phyloP scores from a whole-genome alignment of 2,113 vertebrate genomes.

The Cathartes aura region DNA sequence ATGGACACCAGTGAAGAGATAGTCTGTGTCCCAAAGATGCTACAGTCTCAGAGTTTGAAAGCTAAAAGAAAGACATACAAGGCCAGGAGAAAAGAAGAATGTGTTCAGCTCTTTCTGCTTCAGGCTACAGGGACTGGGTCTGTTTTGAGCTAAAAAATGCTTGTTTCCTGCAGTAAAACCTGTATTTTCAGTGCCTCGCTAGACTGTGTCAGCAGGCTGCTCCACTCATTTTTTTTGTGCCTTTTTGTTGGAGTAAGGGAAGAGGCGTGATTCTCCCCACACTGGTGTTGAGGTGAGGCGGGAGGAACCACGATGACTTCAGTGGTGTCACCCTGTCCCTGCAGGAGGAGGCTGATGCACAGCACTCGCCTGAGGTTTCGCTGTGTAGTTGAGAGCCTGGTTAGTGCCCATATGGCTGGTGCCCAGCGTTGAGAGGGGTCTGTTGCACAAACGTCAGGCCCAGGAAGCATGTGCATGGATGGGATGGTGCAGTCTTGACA shows the following conservation, averaged over 20 bases:
- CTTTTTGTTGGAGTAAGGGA: neutral
- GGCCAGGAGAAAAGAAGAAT: neutral
- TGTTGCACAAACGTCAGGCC: neutral
- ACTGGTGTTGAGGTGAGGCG: neutral
- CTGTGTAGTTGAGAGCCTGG: neutral
- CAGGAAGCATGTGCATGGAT: neutral
- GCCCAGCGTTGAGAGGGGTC: neutral
- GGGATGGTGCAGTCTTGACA: neutral
- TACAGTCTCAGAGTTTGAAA: neutral
- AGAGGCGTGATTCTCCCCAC: neutral
- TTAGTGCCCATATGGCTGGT: rapidly evolving
- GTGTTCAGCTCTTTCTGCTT: neutral
- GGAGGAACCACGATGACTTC: neutral
- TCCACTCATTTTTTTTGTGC: neutral
- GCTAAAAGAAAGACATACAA: neutral
- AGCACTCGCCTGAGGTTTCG: neutral
- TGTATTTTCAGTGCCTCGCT: neutral
- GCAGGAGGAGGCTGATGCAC: neutral
- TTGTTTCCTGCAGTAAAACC: neutral
- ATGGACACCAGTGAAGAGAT: neutral
- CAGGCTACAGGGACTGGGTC: neutral
- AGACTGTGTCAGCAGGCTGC: neutral
- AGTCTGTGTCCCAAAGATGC: neutral
- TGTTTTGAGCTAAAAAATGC: neutral
- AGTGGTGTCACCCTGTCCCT: neutral